A percentile compares a stretch with the other conserved stretches of the same genome.
Conservation (phyloP, 2,113 vertebrate species). For the Arizona elegans region DNA sequence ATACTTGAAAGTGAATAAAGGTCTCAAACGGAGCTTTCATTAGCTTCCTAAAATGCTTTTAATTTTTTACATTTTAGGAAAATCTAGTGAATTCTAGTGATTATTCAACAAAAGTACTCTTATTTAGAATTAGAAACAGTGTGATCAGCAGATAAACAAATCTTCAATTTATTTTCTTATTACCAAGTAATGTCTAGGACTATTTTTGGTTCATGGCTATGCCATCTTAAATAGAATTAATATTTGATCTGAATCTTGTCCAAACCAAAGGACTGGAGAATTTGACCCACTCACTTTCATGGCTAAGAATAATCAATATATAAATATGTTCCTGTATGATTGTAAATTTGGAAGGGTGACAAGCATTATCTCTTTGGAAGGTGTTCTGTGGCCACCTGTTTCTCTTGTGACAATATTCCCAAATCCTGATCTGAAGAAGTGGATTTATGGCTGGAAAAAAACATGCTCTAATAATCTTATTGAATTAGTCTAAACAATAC, state of each 20-base stretch:
- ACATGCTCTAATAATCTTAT: slow-evolving; percentile 27
- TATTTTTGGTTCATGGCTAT: slow-evolving; percentile 61
- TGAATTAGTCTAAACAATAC: slow-evolving; percentile 39
- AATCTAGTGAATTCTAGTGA: slow-evolving; percentile 19
- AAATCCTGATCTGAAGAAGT: neutral
- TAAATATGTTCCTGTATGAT: neutral
- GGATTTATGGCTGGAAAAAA: neutral
- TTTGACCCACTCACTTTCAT: slow-evolving; percentile 56
- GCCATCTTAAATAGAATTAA: slow-evolving; percentile 63
- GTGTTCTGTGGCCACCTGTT: slow-evolving; percentile 39
- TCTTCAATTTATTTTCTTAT: slow-evolving; percentile 55
- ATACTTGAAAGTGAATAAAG: slow-evolving; percentile 48
- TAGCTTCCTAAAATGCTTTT: slow-evolving; percentile 29
- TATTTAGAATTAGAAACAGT: slow-evolving; percentile 54
- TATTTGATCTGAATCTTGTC: slow-evolving; percentile 63
- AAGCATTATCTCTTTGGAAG: slow-evolving; percentile 12
- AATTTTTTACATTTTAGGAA: slow-evolving; percentile 13
- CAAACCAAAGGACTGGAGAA: slow-evolving; percentile 60
- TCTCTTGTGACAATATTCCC: slow-evolving; percentile 23
- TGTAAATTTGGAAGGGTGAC: slow-evolving; percentile 7
- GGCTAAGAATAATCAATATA: slow-evolving; percentile 55
- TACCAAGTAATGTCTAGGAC: slow-evolving; percentile 50
- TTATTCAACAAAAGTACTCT: slow-evolving; percentile 32
- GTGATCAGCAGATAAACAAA: slow-evolving; percentile 63
- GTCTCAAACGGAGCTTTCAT: slow-evolving; percentile 32